These are phyloP conservation scores for Bemisia tabaci DNA, from an alignment of 1,140 invertebrate genomes.

Conservation along the genomic window DNA sequence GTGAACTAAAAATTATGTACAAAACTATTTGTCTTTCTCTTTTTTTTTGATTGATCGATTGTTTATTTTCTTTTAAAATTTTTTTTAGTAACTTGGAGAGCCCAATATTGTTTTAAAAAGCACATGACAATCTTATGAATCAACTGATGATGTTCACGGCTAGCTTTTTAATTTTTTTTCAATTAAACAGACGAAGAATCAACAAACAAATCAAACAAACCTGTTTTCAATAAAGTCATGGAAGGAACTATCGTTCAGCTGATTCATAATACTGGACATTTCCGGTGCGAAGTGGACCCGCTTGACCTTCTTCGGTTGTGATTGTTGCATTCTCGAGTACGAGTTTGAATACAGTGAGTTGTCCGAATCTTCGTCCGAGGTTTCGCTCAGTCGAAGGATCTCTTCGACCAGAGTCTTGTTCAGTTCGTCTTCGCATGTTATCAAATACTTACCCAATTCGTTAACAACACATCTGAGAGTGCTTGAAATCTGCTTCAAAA, in stretches of 20 bases:
- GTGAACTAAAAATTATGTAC: too few relatives aligned
- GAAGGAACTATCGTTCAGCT: conserved; percentile 35
- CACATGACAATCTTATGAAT: too few relatives aligned
- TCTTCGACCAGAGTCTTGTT: conserved; percentile 54
- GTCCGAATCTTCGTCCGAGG: conserved; percentile 3
- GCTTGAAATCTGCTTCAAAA: conserved; percentile 38
- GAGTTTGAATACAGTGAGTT: background rate
- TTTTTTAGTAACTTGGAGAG: too few relatives aligned
- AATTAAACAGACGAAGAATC: too few relatives aligned
- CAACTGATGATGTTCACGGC: too few relatives aligned
- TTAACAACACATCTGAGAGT: conserved; percentile 43
- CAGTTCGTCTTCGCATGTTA: conserved; percentile 57
- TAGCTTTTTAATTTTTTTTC: too few relatives aligned
- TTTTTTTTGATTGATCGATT: too few relatives aligned
- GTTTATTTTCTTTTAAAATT: too few relatives aligned
- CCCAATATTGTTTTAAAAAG: too few relatives aligned
- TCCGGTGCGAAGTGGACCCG: conserved; percentile 54
- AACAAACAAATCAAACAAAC: too few relatives aligned
- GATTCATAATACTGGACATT: conserved; percentile 39
- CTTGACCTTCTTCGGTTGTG: conserved; percentile 26
- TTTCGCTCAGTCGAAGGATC: conserved; percentile 33
- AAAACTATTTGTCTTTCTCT: too few relatives aligned
- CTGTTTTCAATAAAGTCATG: conserved; percentile 20
- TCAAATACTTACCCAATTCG: conserved; percentile 54
- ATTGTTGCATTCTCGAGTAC: background rate